These are phyloP conservation scores for Cyrtorhinus lividipennis DNA, from an alignment of 1,140 invertebrate species.

Conservation along the genomic window DNA sequence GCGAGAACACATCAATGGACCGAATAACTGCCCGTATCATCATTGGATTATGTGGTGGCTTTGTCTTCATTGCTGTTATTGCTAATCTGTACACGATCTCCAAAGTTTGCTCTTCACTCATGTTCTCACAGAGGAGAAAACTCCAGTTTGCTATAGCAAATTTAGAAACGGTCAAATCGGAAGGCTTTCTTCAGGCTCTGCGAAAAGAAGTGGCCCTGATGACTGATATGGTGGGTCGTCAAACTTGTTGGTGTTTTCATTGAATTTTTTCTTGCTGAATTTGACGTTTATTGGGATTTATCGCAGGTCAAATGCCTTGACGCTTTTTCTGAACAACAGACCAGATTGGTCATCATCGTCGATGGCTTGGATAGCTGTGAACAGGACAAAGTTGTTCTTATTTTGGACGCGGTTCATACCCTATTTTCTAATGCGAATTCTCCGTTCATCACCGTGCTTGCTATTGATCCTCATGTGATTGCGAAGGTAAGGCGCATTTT, in stretches of 20 bases:
- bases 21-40: conserved; percentile 35
- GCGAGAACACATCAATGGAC: conserved; percentile 28
- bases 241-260: not conserved
- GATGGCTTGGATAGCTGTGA: conserved; percentile 96
- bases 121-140: conserved; percentile 64
- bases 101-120: conserved; percentile 48
- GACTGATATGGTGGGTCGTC: conserved; percentile 66
- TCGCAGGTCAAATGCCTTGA: conserved; percentile 64
- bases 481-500: conserved; percentile 56
- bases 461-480: conserved; percentile 93
- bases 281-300: conserved; percentile 10
- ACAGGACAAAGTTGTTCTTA: conserved; percentile 84
- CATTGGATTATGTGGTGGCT: conserved; percentile 34
- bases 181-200: conserved; percentile 63
- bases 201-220: conserved; percentile 74
- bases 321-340: conserved; percentile 79
- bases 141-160: conserved; percentile 57
- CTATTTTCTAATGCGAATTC: conserved; percentile 80
- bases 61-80: conserved; percentile 54
- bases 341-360: conserved; percentile 83
- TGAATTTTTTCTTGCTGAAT: conserved; percentile 1
- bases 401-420: conserved; percentile 88
- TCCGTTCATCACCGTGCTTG: conserved; percentile 85
- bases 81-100: conserved; percentile 76
- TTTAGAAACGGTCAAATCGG: conserved; percentile 53